These are phyloP conservation scores for Atta colombica DNA, from an alignment of 1,140 invertebrate species.

Conservation along the genomic window DNA sequence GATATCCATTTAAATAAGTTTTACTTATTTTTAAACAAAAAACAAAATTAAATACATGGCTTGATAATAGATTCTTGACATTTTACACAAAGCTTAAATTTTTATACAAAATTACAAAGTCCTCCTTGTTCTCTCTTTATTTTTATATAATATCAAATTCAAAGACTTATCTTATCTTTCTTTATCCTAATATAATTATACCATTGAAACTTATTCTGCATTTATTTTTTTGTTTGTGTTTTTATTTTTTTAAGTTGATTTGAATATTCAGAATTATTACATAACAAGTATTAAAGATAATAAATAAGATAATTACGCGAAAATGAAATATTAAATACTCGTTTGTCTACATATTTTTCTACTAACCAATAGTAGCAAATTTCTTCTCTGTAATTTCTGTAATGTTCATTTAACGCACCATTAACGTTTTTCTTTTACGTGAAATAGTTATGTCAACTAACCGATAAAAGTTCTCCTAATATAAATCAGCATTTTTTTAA, in stretches of 20 bases:
- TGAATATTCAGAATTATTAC: slow-evolving; percentile 7
- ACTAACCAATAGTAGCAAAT: slow-evolving; percentile 7
- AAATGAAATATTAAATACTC: slow-evolving; percentile 1
- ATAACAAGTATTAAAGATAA: not conserved
- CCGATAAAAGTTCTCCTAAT: slow-evolving; percentile 3
- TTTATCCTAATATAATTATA: not conserved
- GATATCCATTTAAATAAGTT: not conserved
- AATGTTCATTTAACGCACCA: slow-evolving; percentile 36
- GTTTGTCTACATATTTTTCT: not conserved
- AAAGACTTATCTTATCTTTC: not conserved
- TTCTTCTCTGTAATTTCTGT: slow-evolving; percentile 24
- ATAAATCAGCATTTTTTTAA: slow-evolving; percentile 35
- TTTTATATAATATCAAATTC: not conserved
- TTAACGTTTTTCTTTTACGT: slow-evolving; percentile 33
- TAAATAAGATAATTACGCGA: slow-evolving; percentile 27
- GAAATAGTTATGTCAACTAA: not conserved
- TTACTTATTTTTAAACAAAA: not conserved
- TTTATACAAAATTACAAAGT: not conserved
- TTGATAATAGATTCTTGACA: not conserved
- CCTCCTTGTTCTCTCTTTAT: too few relatives aligned
- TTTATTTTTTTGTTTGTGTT: not conserved
- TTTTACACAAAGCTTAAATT: not conserved
- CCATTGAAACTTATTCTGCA: not conserved
- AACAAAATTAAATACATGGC: not conserved
- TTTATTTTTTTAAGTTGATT: not conserved